phyloP scores from a whole-genome alignment of 2,888 invertebrate species.

The Quadroppia sp. region DNA sequence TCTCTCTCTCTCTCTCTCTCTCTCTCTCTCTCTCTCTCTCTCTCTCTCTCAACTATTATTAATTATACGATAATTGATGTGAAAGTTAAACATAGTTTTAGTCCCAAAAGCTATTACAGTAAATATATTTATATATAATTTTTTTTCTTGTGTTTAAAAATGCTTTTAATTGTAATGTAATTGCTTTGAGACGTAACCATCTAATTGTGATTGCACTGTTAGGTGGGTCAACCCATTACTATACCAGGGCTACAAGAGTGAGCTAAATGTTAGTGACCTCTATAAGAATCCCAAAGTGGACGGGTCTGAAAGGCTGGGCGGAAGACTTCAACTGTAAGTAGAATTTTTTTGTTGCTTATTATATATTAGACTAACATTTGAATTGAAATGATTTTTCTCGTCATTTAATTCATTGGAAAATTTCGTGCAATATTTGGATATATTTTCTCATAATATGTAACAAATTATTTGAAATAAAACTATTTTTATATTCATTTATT shows the following conservation, averaged over 20 bases:
- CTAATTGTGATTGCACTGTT: background rate
- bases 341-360: constrained; percentile 20
- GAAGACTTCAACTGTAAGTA: constrained; percentile 41
- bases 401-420: too few relatives aligned
- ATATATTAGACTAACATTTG: background rate
- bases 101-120: background rate
- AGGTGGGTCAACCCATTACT: constrained; percentile 42
- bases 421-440: too few relatives aligned
- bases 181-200: background rate
- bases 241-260: constrained; percentile 29
- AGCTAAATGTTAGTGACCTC: constrained; percentile 40
- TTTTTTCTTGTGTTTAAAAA: background rate
- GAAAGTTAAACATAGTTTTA: background rate
- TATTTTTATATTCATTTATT: too few relatives aligned
- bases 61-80: background rate
- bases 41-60: background rate
- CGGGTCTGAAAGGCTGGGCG: constrained; percentile 37
- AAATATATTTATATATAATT: background rate
- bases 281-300: constrained; percentile 41
- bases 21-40: background rate
- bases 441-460: too few relatives aligned
- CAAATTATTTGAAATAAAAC: too few relatives aligned
- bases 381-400: too few relatives aligned
- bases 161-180: background rate
- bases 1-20: too few relatives aligned